Percentiles rank a stretch among this genome's conserved stretches.
Conservation (phyloP, 2,113 vertebrate species). For the Piprites chloris region DNA sequence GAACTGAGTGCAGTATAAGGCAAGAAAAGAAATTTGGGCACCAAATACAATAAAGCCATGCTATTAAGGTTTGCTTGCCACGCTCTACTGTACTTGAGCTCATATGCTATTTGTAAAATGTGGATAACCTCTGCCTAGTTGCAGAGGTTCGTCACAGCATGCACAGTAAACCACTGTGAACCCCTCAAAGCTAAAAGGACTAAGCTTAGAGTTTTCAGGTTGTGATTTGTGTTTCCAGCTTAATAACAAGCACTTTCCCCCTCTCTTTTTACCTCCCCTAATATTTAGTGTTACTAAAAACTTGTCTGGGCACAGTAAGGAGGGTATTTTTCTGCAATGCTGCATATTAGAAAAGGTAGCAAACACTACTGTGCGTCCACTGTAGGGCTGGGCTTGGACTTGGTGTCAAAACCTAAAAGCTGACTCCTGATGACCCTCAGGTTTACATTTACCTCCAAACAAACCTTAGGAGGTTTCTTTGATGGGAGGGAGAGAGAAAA, state of each 20-base stretch:
- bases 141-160: not conserved
- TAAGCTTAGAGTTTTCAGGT: not conserved
- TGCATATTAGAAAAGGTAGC: not conserved
- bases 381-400: not conserved
- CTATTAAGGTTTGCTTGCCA: not conserved
- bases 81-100: not conserved
- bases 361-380: not conserved
- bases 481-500: not conserved
- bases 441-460: not conserved
- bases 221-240: not conserved
- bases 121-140: not conserved
- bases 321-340: not conserved
- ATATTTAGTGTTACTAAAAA: not conserved
- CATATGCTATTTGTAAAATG: not conserved
- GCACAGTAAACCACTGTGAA: not conserved
- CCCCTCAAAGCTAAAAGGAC: not conserved
- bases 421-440: not conserved
- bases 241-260: not conserved
- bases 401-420: not conserved
- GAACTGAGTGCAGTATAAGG: not conserved
- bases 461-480: not conserved
- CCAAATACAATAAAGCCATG: not conserved
- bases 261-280: fast-evolving
- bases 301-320: not conserved
- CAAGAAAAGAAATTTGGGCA: not conserved